These are phyloP conservation scores for Oeneis ivallda DNA, from an alignment of 2,888 invertebrate genomes.

Conservation along the genomic window DNA sequence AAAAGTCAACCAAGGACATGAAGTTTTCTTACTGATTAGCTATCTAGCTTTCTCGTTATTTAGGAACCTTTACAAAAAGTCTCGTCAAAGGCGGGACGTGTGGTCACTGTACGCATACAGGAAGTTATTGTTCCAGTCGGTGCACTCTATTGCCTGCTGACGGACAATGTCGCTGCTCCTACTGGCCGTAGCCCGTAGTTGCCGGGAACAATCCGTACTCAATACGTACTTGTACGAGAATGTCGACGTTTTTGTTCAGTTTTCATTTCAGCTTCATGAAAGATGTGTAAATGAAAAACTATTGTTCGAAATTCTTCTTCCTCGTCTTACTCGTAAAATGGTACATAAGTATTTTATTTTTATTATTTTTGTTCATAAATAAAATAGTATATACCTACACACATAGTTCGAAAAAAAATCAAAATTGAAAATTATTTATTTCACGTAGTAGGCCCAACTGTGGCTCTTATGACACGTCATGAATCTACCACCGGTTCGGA, in stretches of 20 bases:
- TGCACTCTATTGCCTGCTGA: conserved; percentile 4
- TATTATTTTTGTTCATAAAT: too few relatives aligned
- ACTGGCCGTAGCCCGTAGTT: not conserved
- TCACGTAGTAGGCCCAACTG: too few relatives aligned
- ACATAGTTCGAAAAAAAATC: too few relatives aligned
- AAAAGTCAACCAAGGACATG: too few relatives aligned
- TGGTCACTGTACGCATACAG: not conserved
- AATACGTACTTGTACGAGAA: not conserved
- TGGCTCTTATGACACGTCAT: too few relatives aligned
- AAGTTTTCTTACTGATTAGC: too few relatives aligned
- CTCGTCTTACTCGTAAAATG: too few relatives aligned
- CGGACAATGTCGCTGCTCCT: not conserved
- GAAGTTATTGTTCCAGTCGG: conserved; percentile 11
- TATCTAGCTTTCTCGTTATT: too few relatives aligned
- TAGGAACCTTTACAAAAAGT: not conserved
- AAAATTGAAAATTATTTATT: too few relatives aligned
- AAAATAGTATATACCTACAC: too few relatives aligned
- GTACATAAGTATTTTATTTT: too few relatives aligned
- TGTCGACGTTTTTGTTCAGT: not conserved
- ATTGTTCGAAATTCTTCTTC: not conserved
- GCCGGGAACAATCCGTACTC: not conserved
- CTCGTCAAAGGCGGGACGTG: not conserved
- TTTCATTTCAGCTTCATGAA: not conserved
- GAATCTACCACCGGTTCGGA: too few relatives aligned
- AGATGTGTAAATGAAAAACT: not conserved